Evolutionary conservation across 2,797 vertebrate species (phyloP).

Genomic region (Alauda arvensis): DNA sequence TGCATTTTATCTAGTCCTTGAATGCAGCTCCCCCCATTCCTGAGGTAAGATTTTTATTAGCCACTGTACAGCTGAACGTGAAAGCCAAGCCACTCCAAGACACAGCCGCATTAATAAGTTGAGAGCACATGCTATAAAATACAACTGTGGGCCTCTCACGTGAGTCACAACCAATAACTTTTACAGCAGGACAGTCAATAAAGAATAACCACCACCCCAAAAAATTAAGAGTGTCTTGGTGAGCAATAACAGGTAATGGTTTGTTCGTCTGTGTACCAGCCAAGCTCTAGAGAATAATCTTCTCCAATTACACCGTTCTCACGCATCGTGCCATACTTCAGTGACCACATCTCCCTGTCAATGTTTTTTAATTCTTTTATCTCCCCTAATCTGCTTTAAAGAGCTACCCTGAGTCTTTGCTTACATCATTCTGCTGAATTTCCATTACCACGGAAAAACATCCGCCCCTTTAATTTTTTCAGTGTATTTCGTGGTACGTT

Average conservation of each 20-base stretch:
- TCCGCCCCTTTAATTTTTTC: constrained; percentile 17
- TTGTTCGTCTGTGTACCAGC: not conserved
- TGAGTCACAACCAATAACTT: constrained; percentile 50
- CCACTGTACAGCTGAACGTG: not conserved
- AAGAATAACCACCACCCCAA: not conserved
- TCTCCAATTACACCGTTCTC: not conserved
- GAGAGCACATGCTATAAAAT: not conserved
- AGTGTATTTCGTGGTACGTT: constrained; percentile 4
- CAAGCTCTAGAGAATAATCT: not conserved
- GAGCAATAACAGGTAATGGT: not conserved
- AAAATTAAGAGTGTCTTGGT: constrained; percentile 20
- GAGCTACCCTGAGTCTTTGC: not conserved
- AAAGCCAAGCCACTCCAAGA: not conserved
- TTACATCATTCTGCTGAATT: not conserved
- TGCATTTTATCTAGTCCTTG: not conserved
- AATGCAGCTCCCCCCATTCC: not conserved
- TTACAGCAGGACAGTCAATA: constrained; percentile 14
- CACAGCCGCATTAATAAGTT: not conserved
- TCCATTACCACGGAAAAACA: constrained; percentile 10
- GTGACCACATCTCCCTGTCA: not conserved
- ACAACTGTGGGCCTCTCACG: not conserved
- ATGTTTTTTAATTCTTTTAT: constrained; percentile 3
- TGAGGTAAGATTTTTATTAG: not conserved
- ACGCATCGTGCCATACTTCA: not conserved
- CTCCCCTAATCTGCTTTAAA: not conserved